These are phyloP conservation scores for Diceros bicornis DNA, from an alignment of 2,797 vertebrate genomes.

Conservation along the genomic window DNA sequence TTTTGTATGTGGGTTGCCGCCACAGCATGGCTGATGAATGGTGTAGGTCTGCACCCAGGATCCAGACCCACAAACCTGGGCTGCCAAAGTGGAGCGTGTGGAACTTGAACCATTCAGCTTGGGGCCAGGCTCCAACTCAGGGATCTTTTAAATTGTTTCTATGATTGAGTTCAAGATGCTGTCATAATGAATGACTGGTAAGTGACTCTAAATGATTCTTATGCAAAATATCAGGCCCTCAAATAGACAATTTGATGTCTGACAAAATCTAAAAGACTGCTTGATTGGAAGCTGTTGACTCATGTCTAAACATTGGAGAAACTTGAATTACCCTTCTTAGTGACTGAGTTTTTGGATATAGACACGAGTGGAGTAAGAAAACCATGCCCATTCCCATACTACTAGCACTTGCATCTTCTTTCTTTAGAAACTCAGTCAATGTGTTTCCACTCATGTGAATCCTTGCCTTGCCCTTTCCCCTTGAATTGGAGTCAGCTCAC, in stretches of 20 bases:
- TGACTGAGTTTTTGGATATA: background rate
- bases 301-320: constrained; percentile 37
- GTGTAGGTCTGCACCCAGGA: too few species aligned
- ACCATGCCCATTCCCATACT: background rate
- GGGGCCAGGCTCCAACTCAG: background rate
- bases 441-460: background rate
- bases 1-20: too few species aligned
- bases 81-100: too few species aligned
- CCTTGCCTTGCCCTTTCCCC: background rate
- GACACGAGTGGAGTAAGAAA: background rate
- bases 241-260: background rate
- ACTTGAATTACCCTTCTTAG: background rate
- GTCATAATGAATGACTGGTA: background rate
- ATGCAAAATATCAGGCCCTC: constrained; percentile 19
- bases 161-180: background rate
- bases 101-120: too few species aligned
- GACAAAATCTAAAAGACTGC: constrained; percentile 12
- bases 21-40: too few species aligned
- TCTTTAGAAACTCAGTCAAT: background rate
- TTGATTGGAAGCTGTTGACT: constrained; percentile 37
- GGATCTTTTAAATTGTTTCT: background rate
- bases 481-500: background rate
- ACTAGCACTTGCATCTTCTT: background rate
- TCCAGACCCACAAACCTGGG: too few species aligned
- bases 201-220: background rate